A percentile compares a stretch with the other conserved stretches of the same genome.
phyloP scores from a whole-genome alignment of 1,140 invertebrate genomes.

The Brachionus paranguensis region DNA sequence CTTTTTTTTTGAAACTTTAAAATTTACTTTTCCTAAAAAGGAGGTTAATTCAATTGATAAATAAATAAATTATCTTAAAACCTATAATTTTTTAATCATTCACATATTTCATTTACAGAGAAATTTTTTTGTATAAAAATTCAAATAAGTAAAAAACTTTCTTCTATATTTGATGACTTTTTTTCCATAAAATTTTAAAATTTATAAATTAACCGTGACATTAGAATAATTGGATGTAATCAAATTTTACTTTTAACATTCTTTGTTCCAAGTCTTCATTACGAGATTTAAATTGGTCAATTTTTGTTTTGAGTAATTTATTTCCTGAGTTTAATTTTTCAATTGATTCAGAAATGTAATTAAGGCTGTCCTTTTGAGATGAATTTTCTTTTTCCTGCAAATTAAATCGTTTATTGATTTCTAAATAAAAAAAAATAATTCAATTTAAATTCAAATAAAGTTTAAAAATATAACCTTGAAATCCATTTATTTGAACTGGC shows the following conservation, averaged over 20 bases:
- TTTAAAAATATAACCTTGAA: constrained; percentile 55
- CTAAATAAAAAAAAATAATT: constrained; percentile 43
- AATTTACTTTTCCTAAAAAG: too few relatives aligned
- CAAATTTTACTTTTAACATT: not conserved
- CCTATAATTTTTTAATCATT: too few relatives aligned
- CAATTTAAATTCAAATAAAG: not conserved
- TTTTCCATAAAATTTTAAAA: too few relatives aligned
- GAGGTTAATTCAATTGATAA: too few relatives aligned
- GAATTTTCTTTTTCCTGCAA: constrained; percentile 71
- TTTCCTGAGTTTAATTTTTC: constrained; percentile 33
- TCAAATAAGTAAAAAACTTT: too few relatives aligned
- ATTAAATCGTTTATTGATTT: constrained; percentile 74
- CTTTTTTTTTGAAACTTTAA: too few relatives aligned
- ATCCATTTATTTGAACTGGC: constrained; percentile 85
- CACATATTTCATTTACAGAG: too few relatives aligned
- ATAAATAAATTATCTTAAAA: too few relatives aligned
- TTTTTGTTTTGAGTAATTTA: constrained; percentile 27
- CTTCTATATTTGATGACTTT: too few relatives aligned
- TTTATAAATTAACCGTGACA: too few relatives aligned
- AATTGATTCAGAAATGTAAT: constrained; percentile 2
- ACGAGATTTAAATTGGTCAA: constrained; percentile 30
- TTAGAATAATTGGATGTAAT: too few relatives aligned
- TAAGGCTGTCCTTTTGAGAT: constrained; percentile 68
- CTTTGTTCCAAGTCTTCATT: constrained; percentile 39
- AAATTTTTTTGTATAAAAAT: too few relatives aligned